These are phyloP conservation scores for Redunca redunca DNA, from an alignment of 2,113 vertebrate species.

Conservation along the genomic window DNA sequence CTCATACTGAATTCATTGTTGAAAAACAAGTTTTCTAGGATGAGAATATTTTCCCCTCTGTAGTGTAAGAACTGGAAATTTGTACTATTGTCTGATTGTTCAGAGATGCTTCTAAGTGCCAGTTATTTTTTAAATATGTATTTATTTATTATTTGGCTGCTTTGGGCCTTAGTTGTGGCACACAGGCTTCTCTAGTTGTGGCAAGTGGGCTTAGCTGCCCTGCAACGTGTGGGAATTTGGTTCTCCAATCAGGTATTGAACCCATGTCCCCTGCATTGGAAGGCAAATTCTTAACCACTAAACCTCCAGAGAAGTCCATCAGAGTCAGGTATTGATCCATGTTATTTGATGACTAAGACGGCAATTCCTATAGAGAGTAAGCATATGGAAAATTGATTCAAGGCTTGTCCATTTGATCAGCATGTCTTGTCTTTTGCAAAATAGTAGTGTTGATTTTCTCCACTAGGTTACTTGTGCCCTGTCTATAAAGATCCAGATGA, in stretches of 20 bases:
- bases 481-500: not conserved
- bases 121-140: not conserved
- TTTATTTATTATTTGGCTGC: not conserved
- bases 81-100: not conserved
- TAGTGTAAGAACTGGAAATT: not conserved
- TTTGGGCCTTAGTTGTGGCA: not conserved
- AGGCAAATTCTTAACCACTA: not conserved
- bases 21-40: slow-evolving; percentile 24
- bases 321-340: slow-evolving; percentile 44
- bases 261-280: not conserved
- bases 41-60: not conserved
- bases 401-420: not conserved
- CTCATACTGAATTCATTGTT: not conserved
- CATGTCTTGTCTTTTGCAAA: slow-evolving; percentile 17
- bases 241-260: not conserved
- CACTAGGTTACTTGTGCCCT: not conserved
- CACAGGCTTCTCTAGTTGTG: not conserved
- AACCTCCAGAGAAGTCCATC: not conserved
- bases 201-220: not conserved
- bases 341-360: slow-evolving; percentile 58
- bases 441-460: slow-evolving; percentile 48
- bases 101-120: slow-evolving; percentile 30
- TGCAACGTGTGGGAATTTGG: not conserved
- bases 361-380: slow-evolving; percentile 53
- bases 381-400: slow-evolving; percentile 18